Base-by-base conservation (phyloP, 2,797 vertebrate genomes). In the Chiroxiphia lanceolata region DNA sequence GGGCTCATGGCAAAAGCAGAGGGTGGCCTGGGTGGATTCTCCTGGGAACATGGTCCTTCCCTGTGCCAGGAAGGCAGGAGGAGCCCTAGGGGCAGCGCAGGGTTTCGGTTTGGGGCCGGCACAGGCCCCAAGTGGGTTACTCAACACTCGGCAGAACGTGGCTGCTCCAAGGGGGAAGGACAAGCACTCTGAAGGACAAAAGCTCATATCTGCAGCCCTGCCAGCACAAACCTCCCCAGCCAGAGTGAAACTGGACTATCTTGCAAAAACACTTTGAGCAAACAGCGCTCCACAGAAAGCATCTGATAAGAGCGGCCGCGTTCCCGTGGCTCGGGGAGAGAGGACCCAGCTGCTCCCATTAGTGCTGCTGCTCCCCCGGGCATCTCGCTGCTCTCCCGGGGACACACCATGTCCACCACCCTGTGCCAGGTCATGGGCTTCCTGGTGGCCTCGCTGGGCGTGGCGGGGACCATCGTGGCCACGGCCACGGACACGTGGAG, bases 401-500 rank as follows among this genome's bases (percentile, higher is more conserved):
- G 53, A 54, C 13, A 33, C 74, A 72, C 89, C 94, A 99, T 99
- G 99, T 98, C 98, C 47, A 98, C 97, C 51, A 98, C 98, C 59
- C 84, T 98, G 61, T 98, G 98, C 84, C 98, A 99, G 96, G 95
- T 98, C 82, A 96, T 97, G 87, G 99, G 98, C 22, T 98, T 99
- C 96, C 94, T 99, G 27, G 77, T 99, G 93, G 97, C 98, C 0
- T 47, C 65, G 3, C 83, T 99, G 95, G 98, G 98, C 6, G 87
- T 98, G 4, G 98, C 98, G 13, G 97, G 98, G 69, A 98, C 98
- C 95, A 98, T 98, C 8, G 89, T 97, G 2, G 97, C 98, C 75
- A 98, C 99, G 1, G 97, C 90, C 27, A 97, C 99, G 98, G 98
- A 99, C 95, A 97, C 95, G 96, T 99, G 98, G 98, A 98, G 98